Evolutionary conservation across 1,140 invertebrate genomes (phyloP).

Genomic region (Dreissena polymorpha): DNA sequence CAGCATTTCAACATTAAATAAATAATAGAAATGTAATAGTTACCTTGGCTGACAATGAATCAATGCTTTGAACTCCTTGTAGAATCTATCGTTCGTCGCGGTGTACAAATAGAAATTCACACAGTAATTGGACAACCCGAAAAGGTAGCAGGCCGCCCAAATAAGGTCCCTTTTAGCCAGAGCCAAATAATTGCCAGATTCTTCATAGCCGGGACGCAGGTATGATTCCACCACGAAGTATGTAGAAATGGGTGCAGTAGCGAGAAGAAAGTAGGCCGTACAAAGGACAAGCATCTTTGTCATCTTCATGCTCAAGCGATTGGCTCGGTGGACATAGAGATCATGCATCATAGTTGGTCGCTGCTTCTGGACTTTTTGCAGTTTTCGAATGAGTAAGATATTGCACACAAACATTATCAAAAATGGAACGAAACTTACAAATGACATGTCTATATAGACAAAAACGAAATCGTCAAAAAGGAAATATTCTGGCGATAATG

Average conservation of each 20-base stretch:
- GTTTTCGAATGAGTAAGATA: constrained; percentile 51
- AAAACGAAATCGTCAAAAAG: constrained; percentile 65
- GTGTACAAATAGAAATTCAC: constrained; percentile 93
- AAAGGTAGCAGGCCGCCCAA: constrained; percentile 82
- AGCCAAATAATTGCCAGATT: background rate
- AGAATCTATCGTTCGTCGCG: constrained; percentile 89
- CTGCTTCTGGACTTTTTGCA: constrained; percentile 19
- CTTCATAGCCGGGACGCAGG: background rate
- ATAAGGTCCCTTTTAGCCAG: constrained; percentile 70
- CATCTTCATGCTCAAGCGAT: constrained; percentile 48
- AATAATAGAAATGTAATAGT: background rate
- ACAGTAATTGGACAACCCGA: constrained; percentile 90
- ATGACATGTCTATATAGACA: constrained; percentile 62
- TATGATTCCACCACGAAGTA: constrained; percentile 67
- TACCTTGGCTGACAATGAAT: constrained; percentile 37
- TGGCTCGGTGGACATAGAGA: constrained; percentile 21
- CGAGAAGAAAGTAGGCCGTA: constrained; percentile 65
- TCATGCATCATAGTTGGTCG: constrained; percentile 23
- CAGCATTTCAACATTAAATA: background rate
- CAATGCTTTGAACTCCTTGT: constrained; percentile 78
- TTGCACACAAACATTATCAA: constrained; percentile 62
- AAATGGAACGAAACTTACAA: constrained; percentile 60
- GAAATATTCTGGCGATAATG: constrained; percentile 44
- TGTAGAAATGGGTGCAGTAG: constrained; percentile 64
- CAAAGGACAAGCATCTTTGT: constrained; percentile 67